A percentile compares a stretch with the other conserved stretches of the same genome.
phyloP scores from a whole-genome alignment of 2,888 invertebrate species.

The Coelinius sp. region DNA sequence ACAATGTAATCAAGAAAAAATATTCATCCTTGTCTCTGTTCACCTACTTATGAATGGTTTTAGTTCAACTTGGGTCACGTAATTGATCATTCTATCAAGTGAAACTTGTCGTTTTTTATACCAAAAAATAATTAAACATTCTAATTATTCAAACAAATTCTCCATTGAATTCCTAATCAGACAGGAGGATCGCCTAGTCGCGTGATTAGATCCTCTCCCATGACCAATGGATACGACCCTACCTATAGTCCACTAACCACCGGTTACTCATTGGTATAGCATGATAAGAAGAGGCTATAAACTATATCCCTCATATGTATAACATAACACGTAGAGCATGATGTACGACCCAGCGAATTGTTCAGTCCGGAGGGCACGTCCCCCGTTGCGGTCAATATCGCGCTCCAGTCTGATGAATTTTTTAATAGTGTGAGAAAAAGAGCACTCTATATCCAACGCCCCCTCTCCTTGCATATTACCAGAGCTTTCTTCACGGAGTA shows the following conservation, averaged over 20 bases:
- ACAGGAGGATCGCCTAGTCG: neutral
- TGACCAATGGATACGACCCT: neutral
- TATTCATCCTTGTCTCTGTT: neutral
- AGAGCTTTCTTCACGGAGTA: neutral
- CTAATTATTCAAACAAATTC: too few relatives aligned
- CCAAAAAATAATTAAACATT: too few relatives aligned
- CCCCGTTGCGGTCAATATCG: slow-evolving; percentile 68
- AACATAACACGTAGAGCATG: neutral
- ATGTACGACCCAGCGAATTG: slow-evolving; percentile 55
- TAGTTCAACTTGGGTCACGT: neutral
- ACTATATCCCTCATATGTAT: neutral
- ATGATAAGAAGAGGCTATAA: neutral
- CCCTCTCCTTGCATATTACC: neutral
- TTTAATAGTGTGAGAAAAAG: slow-evolving; percentile 64
- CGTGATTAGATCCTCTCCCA: neutral
- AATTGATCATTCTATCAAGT: neutral
- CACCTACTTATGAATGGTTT: neutral
- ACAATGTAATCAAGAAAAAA: neutral
- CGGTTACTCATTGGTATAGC: neutral
- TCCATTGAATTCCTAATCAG: too few relatives aligned
- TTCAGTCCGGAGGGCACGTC: slow-evolving; percentile 56
- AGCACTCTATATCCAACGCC: slow-evolving; percentile 48
- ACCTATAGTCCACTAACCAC: neutral
- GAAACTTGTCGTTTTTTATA: too few relatives aligned
- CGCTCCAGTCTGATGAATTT: slow-evolving; percentile 63